These are phyloP conservation scores for Synergus itoensis DNA, from an alignment of 2,888 invertebrate species.

Conservation along the genomic window DNA sequence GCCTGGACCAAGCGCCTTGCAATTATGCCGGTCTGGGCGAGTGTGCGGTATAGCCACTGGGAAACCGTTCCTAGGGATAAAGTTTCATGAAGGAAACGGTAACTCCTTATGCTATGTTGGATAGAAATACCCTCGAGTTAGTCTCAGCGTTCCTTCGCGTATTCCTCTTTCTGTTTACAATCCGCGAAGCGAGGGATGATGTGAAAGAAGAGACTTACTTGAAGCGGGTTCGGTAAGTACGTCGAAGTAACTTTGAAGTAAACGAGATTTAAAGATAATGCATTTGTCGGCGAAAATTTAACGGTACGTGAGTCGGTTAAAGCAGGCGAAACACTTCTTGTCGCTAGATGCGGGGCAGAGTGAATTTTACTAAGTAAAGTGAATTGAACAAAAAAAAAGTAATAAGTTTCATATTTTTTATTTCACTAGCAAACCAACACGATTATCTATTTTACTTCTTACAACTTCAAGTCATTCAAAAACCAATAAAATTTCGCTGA, in stretches of 20 bases:
- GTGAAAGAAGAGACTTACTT: constrained; percentile 12
- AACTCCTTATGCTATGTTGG: constrained; percentile 28
- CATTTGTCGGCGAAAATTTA: constrained; percentile 10
- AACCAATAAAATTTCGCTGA: no score
- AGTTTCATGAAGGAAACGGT: constrained; percentile 13
- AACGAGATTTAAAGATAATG: constrained; percentile 28
- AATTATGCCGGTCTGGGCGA: constrained; percentile 15
- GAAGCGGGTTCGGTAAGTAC: background rate
- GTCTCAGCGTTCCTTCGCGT: background rate
- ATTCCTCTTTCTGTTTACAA: constrained; percentile 30
- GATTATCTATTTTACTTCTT: no score
- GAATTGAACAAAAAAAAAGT: background rate
- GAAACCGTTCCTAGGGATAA: constrained; percentile 13
- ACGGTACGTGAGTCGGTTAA: background rate
- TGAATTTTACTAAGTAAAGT: background rate
- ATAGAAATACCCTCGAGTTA: constrained; percentile 13
- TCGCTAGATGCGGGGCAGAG: background rate
- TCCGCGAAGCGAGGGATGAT: background rate
- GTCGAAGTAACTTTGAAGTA: constrained; percentile 7
- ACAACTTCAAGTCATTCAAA: no score
- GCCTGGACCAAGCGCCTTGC: constrained; percentile 5
- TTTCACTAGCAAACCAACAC: no score
- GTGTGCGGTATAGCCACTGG: constrained; percentile 25
- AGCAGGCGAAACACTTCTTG: background rate
- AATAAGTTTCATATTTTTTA: background rate